A percentile compares a stretch with the other conserved stretches of the same genome.
These are phyloP conservation scores for Sternotherus odoratus DNA, from an alignment of 2,797 vertebrate genomes.

Conservation along the genomic window DNA sequence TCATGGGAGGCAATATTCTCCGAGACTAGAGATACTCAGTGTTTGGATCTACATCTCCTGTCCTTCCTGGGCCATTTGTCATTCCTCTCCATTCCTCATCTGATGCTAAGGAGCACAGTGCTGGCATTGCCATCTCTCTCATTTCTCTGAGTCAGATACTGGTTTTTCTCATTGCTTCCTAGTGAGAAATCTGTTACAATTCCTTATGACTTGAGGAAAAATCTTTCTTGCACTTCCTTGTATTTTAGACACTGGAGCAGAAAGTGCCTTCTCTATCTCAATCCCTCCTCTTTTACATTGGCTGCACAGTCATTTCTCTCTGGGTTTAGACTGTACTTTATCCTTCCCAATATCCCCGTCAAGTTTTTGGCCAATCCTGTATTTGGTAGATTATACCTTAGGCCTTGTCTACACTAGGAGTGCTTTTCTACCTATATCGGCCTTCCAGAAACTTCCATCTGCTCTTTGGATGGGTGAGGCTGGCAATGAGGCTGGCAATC, in stretches of 20 bases:
- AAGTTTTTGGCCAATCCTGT: neutral
- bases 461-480: accelerated
- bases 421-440: neutral
- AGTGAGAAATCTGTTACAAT: neutral
- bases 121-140: neutral
- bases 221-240: neutral
- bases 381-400: neutral
- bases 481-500: neutral
- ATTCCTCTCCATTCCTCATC: neutral
- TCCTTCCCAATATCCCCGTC: neutral
- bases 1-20: neutral
- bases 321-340: neutral
- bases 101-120: neutral
- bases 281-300: neutral
- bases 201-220: neutral
- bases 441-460: accelerated
- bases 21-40: neutral
- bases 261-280: neutral
- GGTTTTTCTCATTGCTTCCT: neutral
- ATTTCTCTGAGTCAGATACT: neutral
- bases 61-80: neutral
- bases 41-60: neutral
- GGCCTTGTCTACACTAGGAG: neutral
- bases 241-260: neutral
- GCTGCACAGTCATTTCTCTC: neutral